Evolutionary conservation across 30 jellyfish, hydroid and myxozoan genomes (phyloP).

Genomic region (Clytia hemisphaerica): DNA sequence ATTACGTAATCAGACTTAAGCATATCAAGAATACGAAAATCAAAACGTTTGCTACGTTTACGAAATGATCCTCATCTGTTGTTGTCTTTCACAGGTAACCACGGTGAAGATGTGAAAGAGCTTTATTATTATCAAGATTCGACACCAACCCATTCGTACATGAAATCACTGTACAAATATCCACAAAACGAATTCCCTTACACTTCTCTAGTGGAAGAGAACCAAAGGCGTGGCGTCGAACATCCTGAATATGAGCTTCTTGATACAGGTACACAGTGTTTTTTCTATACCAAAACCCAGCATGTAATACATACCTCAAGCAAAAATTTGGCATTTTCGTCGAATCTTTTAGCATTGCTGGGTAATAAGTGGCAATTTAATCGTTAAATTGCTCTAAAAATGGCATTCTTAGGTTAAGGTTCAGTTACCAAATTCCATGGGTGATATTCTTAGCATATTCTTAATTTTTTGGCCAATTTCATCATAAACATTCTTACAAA

Average conservation of each 20-base stretch:
- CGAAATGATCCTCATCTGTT: not conserved
- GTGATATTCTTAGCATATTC: not conserved
- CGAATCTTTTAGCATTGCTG: too few relatives aligned
- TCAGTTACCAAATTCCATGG: too few relatives aligned
- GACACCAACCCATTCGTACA: constrained; percentile 89
- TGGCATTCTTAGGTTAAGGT: too few relatives aligned
- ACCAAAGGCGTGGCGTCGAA: constrained; percentile 42
- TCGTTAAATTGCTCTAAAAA: too few relatives aligned
- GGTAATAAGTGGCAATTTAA: too few relatives aligned
- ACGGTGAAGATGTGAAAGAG: constrained; percentile 91
- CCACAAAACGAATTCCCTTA: constrained; percentile 85
- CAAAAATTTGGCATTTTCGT: too few relatives aligned
- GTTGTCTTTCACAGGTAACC: constrained; percentile 49
- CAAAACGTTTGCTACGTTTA: not conserved
- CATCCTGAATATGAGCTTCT: constrained; percentile 66
- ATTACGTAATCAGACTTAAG: not conserved
- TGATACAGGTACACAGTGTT: constrained; percentile 56
- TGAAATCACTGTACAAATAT: constrained; percentile 76
- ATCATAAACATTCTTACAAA: too few relatives aligned
- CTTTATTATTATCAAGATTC: constrained; percentile 66
- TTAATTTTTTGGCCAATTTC: too few relatives aligned
- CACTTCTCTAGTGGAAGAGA: constrained; percentile 48
- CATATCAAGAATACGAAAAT: not conserved
- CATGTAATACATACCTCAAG: too few relatives aligned
- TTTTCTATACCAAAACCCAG: too few relatives aligned